Evolutionary conservation across 2,888 invertebrate species (phyloP).

Genomic region (Diarsia brunnea): DNA sequence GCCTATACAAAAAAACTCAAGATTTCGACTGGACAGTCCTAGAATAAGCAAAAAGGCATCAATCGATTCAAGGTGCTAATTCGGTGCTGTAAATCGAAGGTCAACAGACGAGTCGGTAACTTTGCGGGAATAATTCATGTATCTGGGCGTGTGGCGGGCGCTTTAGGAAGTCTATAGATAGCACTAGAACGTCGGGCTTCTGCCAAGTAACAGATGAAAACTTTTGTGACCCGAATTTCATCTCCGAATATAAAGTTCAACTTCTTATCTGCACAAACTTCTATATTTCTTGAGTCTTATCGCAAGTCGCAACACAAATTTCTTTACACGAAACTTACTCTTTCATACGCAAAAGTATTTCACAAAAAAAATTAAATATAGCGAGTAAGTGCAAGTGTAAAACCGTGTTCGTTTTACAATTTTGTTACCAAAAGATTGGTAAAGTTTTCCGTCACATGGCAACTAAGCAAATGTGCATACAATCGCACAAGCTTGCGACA

Average conservation of each 20-base stretch:
- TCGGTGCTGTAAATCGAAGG: slow-evolving; percentile 29
- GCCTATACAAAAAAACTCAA: not conserved
- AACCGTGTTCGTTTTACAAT: slow-evolving; percentile 49
- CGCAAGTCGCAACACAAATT: slow-evolving; percentile 28
- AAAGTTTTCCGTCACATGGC: slow-evolving; percentile 56
- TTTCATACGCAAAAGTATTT: slow-evolving; percentile 20
- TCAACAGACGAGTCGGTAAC: slow-evolving; percentile 36
- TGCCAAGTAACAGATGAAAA: slow-evolving; percentile 43
- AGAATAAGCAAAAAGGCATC: slow-evolving; percentile 12
- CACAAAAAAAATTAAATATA: slow-evolving; percentile 19
- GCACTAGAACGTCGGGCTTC: slow-evolving; percentile 22
- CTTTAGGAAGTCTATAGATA: slow-evolving; percentile 36
- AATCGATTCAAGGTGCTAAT: slow-evolving; percentile 45
- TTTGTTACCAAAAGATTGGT: slow-evolving; percentile 48
- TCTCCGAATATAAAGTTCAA: slow-evolving; percentile 37
- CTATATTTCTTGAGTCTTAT: slow-evolving; percentile 37
- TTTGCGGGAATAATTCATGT: slow-evolving; percentile 50
- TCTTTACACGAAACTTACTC: slow-evolving; percentile 33
- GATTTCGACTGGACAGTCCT: not conserved
- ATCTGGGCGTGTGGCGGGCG: slow-evolving; percentile 37
- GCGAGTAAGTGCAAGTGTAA: slow-evolving; percentile 33
- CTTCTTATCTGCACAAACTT: slow-evolving; percentile 47
- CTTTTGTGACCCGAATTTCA: slow-evolving; percentile 45
- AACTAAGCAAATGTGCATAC: slow-evolving; percentile 58
- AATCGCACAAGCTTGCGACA: slow-evolving; percentile 51